Conservation (phyloP, 2,113 vertebrate genomes). For the Thunnus thynnus region DNA sequence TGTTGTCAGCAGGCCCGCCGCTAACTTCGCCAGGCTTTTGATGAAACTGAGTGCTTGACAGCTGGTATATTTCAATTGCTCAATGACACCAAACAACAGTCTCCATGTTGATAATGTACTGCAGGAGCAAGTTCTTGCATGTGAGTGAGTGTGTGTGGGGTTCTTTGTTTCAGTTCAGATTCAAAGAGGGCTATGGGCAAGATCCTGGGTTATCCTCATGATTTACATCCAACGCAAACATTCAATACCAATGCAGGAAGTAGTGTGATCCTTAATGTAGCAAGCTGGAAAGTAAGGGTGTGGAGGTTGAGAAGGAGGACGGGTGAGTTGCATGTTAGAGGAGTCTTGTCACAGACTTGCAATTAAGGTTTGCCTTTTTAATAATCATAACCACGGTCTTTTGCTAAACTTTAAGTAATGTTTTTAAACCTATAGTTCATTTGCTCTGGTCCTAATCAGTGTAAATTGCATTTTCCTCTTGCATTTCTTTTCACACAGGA, state of each 20-base stretch:
- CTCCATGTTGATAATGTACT: slow-evolving; percentile 65
- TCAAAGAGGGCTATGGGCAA: background rate
- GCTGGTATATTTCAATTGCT: slow-evolving; percentile 75
- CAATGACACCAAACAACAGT: slow-evolving; percentile 70
- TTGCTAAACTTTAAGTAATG: too few relatives aligned
- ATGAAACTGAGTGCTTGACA: slow-evolving; percentile 73
- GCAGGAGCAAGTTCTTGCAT: slow-evolving; percentile 23
- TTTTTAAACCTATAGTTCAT: too few relatives aligned
- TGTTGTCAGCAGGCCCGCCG: slow-evolving; percentile 73
- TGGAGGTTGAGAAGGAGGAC: background rate
- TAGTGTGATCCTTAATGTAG: background rate
- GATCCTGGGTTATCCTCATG: background rate
- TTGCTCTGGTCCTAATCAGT: too few relatives aligned
- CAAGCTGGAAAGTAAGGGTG: background rate
- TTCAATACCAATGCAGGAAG: background rate
- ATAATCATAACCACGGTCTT: too few relatives aligned
- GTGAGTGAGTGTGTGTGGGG: background rate
- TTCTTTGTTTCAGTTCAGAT: slow-evolving; percentile 5
- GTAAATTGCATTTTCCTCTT: too few relatives aligned
- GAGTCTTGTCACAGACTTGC: slow-evolving; percentile 9
- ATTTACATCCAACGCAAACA: background rate
- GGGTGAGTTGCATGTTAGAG: background rate
- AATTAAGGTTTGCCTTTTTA: slow-evolving; percentile 6
- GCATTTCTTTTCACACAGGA: too few relatives aligned
- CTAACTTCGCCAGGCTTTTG: slow-evolving; percentile 74